These are phyloP conservation scores for Actinia equina DNA, from an alignment of 64 coral and sea anemone species.

Conservation along the genomic window DNA sequence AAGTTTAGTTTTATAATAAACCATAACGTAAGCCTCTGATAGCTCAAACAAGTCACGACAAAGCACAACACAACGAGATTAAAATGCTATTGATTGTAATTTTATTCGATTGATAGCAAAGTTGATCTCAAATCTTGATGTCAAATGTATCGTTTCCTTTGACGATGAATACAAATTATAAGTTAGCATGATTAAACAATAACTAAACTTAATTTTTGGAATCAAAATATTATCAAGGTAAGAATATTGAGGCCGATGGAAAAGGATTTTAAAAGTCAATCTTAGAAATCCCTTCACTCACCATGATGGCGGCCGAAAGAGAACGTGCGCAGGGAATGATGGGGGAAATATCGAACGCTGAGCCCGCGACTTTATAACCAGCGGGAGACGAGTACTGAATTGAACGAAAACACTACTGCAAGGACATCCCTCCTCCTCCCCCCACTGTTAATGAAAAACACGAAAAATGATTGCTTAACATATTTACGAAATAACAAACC, in stretches of 20 bases:
- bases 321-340: slow-evolving; percentile 14
- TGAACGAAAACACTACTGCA: too few species aligned
- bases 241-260: slow-evolving; percentile 34
- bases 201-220: not conserved
- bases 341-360: slow-evolving; percentile 22
- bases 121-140: not conserved
- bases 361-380: not conserved
- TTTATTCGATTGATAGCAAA: not conserved
- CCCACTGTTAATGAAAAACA: too few species aligned
- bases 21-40: too few species aligned
- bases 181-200: not conserved
- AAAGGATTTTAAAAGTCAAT: slow-evolving; percentile 43
- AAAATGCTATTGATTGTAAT: not conserved
- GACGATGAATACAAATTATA: not conserved
- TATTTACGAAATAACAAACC: too few species aligned
- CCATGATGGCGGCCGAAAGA: slow-evolving; percentile 99
- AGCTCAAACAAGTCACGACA: too few species aligned
- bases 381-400: too few species aligned
- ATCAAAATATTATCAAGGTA: not conserved
- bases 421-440: too few species aligned
- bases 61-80: too few species aligned
- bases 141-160: not conserved
- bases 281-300: slow-evolving; percentile 12
- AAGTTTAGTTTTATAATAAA: not conserved
- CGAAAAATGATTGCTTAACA: too few species aligned